Percentiles rank a stretch among this genome's conserved stretches.
Evolutionary conservation across 2,113 vertebrate species (phyloP).

Genomic region (Hippoglossus stenolepis): DNA sequence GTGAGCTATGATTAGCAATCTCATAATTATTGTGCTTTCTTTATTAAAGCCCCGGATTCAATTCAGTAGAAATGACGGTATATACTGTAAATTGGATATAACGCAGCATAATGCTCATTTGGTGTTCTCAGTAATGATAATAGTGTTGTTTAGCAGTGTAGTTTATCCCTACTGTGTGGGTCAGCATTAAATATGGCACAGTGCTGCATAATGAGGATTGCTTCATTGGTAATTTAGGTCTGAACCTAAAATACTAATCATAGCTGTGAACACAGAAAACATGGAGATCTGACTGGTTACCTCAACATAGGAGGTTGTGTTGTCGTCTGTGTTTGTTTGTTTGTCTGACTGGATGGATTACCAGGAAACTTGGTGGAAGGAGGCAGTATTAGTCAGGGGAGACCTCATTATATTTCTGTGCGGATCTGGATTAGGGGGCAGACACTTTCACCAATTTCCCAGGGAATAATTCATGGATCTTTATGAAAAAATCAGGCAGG

Average conservation of each 20-base stretch:
- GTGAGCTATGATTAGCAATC: conserved; percentile 26
- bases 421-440: too few relatives aligned
- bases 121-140: conserved; percentile 44
- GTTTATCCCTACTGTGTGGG: conserved; percentile 21
- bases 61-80: conserved; percentile 48
- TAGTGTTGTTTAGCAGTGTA: conserved; percentile 33
- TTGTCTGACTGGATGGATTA: too few relatives aligned
- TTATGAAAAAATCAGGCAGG: too few relatives aligned
- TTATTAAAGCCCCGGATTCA: conserved; percentile 45
- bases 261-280: not conserved
- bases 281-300: not conserved
- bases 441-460: too few relatives aligned
- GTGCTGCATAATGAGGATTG: conserved; percentile 16
- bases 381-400: too few relatives aligned
- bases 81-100: conserved; percentile 46
- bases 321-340: too few relatives aligned
- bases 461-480: too few relatives aligned
- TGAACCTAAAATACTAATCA: not conserved
- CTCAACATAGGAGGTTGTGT: too few relatives aligned
- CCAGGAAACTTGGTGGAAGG: too few relatives aligned
- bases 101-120: conserved; percentile 50
- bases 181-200: conserved; percentile 27
- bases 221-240: not conserved
- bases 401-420: too few relatives aligned
- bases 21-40: conserved; percentile 35